A percentile compares a stretch with the other conserved stretches of the same genome.
These are phyloP conservation scores for Mamestra configurata DNA, from an alignment of 1,140 invertebrate genomes.

Conservation along the genomic window DNA sequence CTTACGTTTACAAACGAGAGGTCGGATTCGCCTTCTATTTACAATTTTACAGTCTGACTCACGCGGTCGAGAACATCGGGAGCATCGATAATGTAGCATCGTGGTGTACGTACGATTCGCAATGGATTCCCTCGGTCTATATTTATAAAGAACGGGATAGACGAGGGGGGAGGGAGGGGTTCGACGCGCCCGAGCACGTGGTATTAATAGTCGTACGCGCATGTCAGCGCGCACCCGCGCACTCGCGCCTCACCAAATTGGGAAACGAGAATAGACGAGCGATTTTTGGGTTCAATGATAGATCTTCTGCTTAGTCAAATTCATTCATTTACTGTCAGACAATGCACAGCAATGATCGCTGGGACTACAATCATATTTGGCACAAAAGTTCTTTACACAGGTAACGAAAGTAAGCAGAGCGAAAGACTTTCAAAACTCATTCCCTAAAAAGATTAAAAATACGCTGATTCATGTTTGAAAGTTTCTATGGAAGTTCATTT, in stretches of 20 bases:
- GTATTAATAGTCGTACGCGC: conserved; percentile 79
- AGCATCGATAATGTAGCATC: conserved; percentile 50
- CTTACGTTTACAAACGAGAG: conserved; percentile 26
- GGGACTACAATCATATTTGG: no score
- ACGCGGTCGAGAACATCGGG: conserved; percentile 38
- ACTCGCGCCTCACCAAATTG: conserved; percentile 75
- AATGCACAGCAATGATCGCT: no score
- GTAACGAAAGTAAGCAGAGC: no score
- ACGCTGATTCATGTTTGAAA: no score
- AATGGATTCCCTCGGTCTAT: conserved; percentile 77
- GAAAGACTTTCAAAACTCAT: no score
- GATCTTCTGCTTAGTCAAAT: not conserved
- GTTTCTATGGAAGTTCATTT: no score
- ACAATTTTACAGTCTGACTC: conserved; percentile 52
- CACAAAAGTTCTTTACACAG: no score
- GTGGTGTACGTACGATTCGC: conserved; percentile 66
- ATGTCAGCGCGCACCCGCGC: conserved; percentile 62
- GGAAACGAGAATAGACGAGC: conserved; percentile 66
- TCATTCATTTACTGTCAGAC: no score
- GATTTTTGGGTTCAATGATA: conserved; percentile 48
- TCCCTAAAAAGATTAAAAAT: no score
- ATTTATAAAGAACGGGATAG: conserved; percentile 72
- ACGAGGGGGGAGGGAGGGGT: conserved; percentile 49
- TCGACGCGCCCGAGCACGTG: conserved; percentile 60
- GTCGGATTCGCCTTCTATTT: conserved; percentile 33